These are phyloP conservation scores for Hetaerina titia DNA, from an alignment of 2,888 invertebrate species.

Conservation along the genomic window DNA sequence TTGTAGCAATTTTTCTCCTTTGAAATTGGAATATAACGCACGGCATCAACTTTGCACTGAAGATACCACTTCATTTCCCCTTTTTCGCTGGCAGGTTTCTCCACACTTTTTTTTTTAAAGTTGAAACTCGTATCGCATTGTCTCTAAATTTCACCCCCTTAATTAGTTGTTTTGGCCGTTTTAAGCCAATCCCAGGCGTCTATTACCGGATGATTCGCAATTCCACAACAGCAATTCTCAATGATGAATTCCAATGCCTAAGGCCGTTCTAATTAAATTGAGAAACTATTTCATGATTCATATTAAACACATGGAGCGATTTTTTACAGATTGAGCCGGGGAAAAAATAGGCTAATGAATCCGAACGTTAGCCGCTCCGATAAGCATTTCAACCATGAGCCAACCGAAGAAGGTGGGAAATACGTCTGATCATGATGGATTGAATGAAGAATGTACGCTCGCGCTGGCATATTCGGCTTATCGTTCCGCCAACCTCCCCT, in stretches of 20 bases:
- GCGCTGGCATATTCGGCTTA: background rate
- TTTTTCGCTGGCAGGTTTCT: too few species aligned
- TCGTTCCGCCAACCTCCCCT: too few species aligned
- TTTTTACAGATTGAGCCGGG: background rate
- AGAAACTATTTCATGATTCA: background rate
- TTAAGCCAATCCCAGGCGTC: background rate
- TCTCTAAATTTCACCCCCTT: background rate
- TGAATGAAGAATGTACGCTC: background rate
- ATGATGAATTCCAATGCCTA: background rate
- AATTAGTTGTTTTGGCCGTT: background rate
- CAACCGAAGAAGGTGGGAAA: background rate
- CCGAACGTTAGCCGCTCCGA: background rate
- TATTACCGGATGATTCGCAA: background rate
- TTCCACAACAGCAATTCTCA: background rate
- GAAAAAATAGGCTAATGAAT: background rate
- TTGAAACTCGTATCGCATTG: background rate
- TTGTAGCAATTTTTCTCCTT: too few species aligned
- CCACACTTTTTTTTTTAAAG: background rate
- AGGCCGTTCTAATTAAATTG: background rate
- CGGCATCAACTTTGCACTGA: background rate
- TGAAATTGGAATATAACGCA: too few species aligned
- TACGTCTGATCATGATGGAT: background rate
- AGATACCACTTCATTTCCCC: background rate
- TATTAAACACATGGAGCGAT: background rate
- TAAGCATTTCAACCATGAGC: background rate